Evolutionary conservation across 2,797 vertebrate species (phyloP), one percentile per base, ranked within the genome.

Genomic region (Hylomyscus alleni): DNA sequence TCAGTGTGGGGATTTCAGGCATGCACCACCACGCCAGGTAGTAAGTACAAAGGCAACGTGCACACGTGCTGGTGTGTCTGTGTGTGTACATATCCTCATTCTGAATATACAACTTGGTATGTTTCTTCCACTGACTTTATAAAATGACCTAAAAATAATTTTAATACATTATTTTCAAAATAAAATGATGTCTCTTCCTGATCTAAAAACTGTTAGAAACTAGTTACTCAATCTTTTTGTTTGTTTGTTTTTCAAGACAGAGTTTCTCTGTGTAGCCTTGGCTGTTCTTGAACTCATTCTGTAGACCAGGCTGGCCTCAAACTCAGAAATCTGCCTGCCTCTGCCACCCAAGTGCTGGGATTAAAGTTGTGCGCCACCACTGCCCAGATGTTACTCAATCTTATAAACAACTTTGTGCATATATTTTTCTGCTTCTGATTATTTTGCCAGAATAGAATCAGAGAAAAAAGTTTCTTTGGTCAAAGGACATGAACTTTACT

Each of bases 121-220:
- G 69, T 56, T 96, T 89, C 89, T 31, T 47, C 83, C 67, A 81
- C 1, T 93, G 90, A 56, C 40, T 96, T 82, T 73, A 22, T 88
- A 96, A 93, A 94, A 92, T 56, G 54, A 69, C 77, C 76, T 69
- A 93, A 90, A 90, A 50, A 89, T 84, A 84, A 89, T 50, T 76
- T 86, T 88, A 75, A 89, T 86, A 54, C 6, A 69, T 44, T 75
- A 62, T 72, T 96, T 89, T 54, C 40, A 96, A 97, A 37, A 94
- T 87, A 95, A 97, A 77, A 24, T 75, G 75, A 76, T 15, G 31
- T 91, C 6, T 94, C 65, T 85, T 60, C 56, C 52, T 77, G 52
- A 82, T 77, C 56, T 95, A 60, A 90, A 94, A 56, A 76, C 12
- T 77, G 6, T 85, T 60, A 80, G 54, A n/a, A 95, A 76, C 56